Base-by-base conservation (phyloP, 1,140 invertebrate genomes). In the Diorhabda elongata region DNA sequence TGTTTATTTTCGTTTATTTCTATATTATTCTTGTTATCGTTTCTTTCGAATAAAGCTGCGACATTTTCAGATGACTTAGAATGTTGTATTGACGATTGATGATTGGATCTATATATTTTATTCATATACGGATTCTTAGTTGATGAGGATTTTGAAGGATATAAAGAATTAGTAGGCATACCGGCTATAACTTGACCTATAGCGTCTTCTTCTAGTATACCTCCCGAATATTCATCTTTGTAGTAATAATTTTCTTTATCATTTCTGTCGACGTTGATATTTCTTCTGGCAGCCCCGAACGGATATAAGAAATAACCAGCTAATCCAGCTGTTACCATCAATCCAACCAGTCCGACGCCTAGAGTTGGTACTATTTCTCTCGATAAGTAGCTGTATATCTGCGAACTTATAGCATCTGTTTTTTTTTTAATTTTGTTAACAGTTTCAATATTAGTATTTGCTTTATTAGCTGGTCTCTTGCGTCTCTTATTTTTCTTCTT, bases 321-420 rank as follows among this genome's bases (percentile, higher is more conserved):
- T 44, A 92, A 78, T 9, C 91, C 91, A 8, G 88, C 87, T 47
- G 88, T 84, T 8, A 91, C 84, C 57, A 90, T 87, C 52, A 92
- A 77, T 5, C 90, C 90, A 11, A 92, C 86, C 26, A 92, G 79
- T 75, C 91, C 90, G 2, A 92, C 87, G 26, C 91, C 90, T 11
- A 92, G 89, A 66, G 88, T 89, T 0, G 90, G 90, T 87, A 92
- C 91, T 0, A 92, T 89, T 83, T 92, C 91, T 74, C 90, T 83
- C 5, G 90, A 89, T 41, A 92, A 79, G 74, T 91, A 92, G 76
- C 91, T 92, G 72, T 92, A 92, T 44, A 92, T 88, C 79, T 91
- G 88, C 1, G 89, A 89, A 42, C 88, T 85, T 2, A 91, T 85
- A 5, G 86, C 87, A 70, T 87, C 85, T 68, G 84, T 77, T 26